phyloP scores from a whole-genome alignment of 2,888 invertebrate genomes.

The Myathropa florea region DNA sequence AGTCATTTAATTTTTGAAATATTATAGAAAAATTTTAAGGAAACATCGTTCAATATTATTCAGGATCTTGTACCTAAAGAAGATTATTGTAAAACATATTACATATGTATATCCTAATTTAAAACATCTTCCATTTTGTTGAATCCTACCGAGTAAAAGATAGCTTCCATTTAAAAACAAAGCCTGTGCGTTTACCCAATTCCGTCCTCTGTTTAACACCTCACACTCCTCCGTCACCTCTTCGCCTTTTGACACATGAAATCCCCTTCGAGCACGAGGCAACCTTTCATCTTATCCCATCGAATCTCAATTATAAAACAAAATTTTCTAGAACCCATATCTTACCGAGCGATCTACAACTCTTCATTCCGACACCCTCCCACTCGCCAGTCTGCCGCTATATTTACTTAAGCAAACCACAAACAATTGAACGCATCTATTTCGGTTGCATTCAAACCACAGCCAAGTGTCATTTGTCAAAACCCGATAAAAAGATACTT shows the following conservation, averaged over 20 bases:
- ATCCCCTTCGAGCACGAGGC: not conserved
- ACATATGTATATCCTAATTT: no score
- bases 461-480: conserved; percentile 66
- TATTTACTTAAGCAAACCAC: conserved; percentile 14
- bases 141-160: no score
- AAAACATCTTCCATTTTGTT: no score
- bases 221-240: conserved; percentile 33
- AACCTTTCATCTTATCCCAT: conserved; percentile 39
- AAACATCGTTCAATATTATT: no score
- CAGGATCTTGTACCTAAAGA: no score
- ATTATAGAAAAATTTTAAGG: no score
- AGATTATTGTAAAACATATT: no score
- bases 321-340: conserved; percentile 60
- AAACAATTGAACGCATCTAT: conserved; percentile 61
- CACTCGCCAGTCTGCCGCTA: not conserved
- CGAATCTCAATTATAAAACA: conserved; percentile 64
- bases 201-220: not conserved
- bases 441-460: conserved; percentile 67
- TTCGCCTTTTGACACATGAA: conserved; percentile 36
- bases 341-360: conserved; percentile 36
- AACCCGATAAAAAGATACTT: conserved; percentile 64
- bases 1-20: no score
- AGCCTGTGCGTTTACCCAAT: not conserved
- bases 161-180: not conserved
- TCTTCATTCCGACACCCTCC: conserved; percentile 6